These are phyloP conservation scores for Xiphophorus birchmanni DNA, from an alignment of 2,797 vertebrate genomes.

Conservation along the genomic window DNA sequence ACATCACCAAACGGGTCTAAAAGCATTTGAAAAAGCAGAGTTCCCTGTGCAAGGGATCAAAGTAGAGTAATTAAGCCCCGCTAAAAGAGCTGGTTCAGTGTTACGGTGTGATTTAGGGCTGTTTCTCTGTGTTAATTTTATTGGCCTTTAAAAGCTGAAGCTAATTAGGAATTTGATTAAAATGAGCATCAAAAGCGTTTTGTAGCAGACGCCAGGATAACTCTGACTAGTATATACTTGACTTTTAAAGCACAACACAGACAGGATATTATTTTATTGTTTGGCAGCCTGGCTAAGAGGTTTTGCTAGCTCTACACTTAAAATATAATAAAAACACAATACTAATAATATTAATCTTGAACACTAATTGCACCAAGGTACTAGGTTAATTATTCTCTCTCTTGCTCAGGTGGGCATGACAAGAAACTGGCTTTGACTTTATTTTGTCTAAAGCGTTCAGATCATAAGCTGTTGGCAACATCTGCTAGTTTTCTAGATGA, in stretches of 20 bases:
- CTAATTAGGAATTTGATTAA: constrained; percentile 41
- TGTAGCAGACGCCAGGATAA: constrained; percentile 13
- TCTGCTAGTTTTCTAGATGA: background rate
- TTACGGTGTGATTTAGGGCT: constrained; percentile 16
- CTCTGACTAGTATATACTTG: background rate
- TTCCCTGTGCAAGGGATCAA: background rate
- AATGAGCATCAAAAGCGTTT: constrained; percentile 14
- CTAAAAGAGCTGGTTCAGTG: background rate
- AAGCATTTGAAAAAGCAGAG: background rate
- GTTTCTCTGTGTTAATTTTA: constrained; percentile 40
- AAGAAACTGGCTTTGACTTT: background rate
- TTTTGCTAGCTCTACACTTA: background rate
- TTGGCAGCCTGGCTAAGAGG: background rate
- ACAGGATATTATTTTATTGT: background rate
- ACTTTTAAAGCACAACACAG: constrained; percentile 2
- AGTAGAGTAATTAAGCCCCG: background rate
- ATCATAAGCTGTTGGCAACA: background rate
- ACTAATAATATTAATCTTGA: background rate
- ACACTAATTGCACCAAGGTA: background rate
- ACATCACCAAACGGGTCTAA: background rate
- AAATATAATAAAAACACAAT: background rate
- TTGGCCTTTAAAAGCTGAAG: constrained; percentile 43
- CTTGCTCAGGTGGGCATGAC: background rate
- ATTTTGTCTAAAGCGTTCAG: background rate
- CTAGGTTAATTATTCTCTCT: background rate